These are phyloP conservation scores for Sinocyclocheilus maitianheensis DNA, from an alignment of 2,113 vertebrate genomes.

Conservation along the genomic window DNA sequence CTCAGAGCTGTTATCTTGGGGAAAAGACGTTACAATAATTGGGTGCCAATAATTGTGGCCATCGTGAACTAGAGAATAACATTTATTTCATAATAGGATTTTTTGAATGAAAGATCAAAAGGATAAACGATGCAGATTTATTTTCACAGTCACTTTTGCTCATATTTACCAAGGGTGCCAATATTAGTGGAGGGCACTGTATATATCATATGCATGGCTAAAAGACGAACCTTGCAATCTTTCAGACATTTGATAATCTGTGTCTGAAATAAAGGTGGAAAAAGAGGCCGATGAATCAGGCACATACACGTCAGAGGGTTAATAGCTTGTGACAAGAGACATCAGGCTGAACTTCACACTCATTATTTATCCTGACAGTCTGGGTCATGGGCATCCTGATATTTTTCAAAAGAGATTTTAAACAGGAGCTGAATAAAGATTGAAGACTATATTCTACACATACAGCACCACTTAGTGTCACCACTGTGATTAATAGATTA, in stretches of 20 bases:
- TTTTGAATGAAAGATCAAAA: too few relatives aligned
- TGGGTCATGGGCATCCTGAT: not conserved
- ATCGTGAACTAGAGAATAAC: too few relatives aligned
- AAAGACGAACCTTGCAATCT: not conserved
- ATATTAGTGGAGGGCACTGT: too few relatives aligned
- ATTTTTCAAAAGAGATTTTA: not conserved
- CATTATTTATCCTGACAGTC: not conserved
- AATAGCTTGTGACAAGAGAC: not conserved
- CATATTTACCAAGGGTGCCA: too few relatives aligned
- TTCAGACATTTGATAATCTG: not conserved
- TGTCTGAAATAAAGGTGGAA: not conserved
- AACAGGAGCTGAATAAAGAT: not conserved
- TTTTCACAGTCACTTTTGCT: too few relatives aligned
- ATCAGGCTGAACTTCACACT: slow-evolving; percentile 6
- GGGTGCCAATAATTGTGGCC: too few relatives aligned
- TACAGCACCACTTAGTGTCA: not conserved
- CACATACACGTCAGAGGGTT: not conserved
- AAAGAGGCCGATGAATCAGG: not conserved
- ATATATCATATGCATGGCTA: not conserved
- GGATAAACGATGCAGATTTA: too few relatives aligned
- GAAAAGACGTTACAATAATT: too few relatives aligned
- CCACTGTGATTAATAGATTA: not conserved
- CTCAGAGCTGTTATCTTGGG: too few relatives aligned
- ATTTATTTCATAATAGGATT: too few relatives aligned
- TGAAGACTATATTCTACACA: not conserved